Evolutionary conservation across 2,888 invertebrate genomes (phyloP), one percentile per base, ranked within the genome.

Genomic region (Orthosia cruda): DNA sequence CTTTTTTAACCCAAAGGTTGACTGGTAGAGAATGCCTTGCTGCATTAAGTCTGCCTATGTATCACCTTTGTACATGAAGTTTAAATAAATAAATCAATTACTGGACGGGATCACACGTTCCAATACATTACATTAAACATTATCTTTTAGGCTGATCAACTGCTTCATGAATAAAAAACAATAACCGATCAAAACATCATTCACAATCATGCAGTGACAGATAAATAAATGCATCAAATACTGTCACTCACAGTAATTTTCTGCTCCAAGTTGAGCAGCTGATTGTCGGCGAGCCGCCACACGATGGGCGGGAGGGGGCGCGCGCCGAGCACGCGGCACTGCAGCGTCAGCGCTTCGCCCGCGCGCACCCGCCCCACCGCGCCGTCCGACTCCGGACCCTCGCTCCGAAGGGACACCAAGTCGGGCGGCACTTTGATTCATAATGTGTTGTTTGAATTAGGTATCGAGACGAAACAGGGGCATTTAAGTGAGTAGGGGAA

Each of bases 291-390:
- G 18, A 95, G 86, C 13, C 91, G 90, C 96, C 96, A 96, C 18
- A 90, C 69, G 64, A 96, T 77, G 15, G 91, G 71, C 1, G 96
- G 96, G 75, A 92, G 87, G 7, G 96, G 96, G 2, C 94, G 91
- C 26, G 96, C 95, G 78, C 96, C 96, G 7, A 96, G 89, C 79
- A 96, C 96, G n/a, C 95, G 91, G 84, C 96, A 96, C 86, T 95
- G 95, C 80, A 95, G 83, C 23, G 80, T 62, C 12, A 96, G 84
- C 11, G 90, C 83, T 49, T 93, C 91, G 0, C 93, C 94, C 12
- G 93, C 92, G 7, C 85, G 90, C 74, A 93, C 94, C 3, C 94
- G 89, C 4, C 91, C 93, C 12, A 80, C 85, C 50, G 87, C 86
- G 32, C 81, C 79, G 2, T 87, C 81, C 9, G 85, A 79, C 0